Base-by-base conservation (phyloP, 2,797 vertebrate species). In the Chrysocyon brachyurus region DNA sequence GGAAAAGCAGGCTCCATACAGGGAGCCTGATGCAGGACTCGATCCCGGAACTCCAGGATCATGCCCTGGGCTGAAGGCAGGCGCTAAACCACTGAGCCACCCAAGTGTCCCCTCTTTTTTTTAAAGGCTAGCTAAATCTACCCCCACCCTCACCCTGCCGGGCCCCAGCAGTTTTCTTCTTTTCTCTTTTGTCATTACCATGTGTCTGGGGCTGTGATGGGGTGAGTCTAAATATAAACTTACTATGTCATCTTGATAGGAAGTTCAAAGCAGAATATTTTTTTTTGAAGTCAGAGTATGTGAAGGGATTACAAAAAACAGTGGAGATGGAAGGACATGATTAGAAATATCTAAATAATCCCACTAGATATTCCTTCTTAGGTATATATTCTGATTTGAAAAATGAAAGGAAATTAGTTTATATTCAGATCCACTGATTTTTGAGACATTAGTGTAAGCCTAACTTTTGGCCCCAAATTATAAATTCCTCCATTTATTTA, bases 181-280 rank as follows among this genome's bases (percentile, higher is more conserved):
- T 81, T 81, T 87, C 28, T 87, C n/a, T 82, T 90, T 93, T 66
- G 19, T 63, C 16, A 90, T 79, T 90, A 24, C 40, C 28, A 3
- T 90, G 52, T 82, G 33, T 94, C 94, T 77, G 66, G 10, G 78
- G 40, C 56, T 92, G 22, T 73, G 21, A 49, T 40, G 19, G 2
- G 22, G 14, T 90, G 46, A 82, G 52, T 78, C 46, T 89, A 92
- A 59, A 36, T 82, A 75, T 96, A 75, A 81, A 96, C 61, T 86
- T 46, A 92, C 24, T 94, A 6, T 82, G 33, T 46, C 63, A 66
- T 95, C 56, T 87, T 87, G 81, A 82, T 83, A 70, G 59, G 46
- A 94, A 96, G 49, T 92, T 92, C n/a, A 86, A 70, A 22, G 63
- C 49, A 94, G 54, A 85, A 86, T 92, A 86, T 81, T 92, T 66